Percentiles rank a stretch among this genome's conserved stretches.
phyloP scores from a whole-genome alignment of 1,140 invertebrate species.

The Apis cerana region DNA sequence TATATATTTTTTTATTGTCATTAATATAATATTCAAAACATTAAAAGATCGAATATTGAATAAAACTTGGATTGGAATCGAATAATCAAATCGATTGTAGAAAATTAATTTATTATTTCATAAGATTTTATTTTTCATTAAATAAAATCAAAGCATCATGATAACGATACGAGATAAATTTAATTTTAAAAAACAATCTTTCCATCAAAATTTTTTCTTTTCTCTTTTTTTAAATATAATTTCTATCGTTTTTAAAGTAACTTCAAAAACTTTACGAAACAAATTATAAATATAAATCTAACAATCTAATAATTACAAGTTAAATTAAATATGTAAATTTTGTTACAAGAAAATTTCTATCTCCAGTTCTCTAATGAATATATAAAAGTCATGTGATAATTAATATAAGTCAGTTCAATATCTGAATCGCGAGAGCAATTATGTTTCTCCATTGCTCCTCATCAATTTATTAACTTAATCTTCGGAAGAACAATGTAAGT shows the following conservation, averaged over 20 bases:
- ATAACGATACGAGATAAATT: too few species aligned
- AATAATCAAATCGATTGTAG: too few species aligned
- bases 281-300: not conserved
- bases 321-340: not conserved
- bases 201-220: not conserved
- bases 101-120: too few species aligned
- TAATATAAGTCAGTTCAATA: not conserved
- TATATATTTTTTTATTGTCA: not conserved
- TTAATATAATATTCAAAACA: not conserved
- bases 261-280: not conserved
- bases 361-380: too few species aligned
- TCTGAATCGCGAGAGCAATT: slow-evolving; percentile 14
- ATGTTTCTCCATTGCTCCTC: slow-evolving; percentile 2
- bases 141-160: too few species aligned
- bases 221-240: not conserved
- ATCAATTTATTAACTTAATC: slow-evolving; percentile 30
- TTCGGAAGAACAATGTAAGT: not conserved
- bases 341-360: not conserved
- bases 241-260: not conserved
- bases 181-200: too few species aligned
- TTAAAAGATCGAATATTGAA: too few species aligned
- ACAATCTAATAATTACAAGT: not conserved
- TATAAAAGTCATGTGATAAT: too few species aligned
- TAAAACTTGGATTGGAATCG: too few species aligned
- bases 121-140: too few species aligned